Evolutionary conservation across 1,140 invertebrate genomes (phyloP).

Genomic region (Pseudomyrmex concolor): DNA sequence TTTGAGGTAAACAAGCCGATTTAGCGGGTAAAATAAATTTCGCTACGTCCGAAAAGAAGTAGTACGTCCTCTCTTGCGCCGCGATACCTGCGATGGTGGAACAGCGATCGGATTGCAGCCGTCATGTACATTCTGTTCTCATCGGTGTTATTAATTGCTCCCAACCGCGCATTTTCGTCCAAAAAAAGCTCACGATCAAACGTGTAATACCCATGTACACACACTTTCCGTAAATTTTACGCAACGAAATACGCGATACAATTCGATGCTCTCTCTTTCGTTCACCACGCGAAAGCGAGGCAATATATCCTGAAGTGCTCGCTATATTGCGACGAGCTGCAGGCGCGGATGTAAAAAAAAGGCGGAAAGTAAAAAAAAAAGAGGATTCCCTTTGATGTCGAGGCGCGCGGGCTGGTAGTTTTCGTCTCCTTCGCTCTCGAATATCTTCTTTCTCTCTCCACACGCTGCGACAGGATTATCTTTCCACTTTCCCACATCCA

Average conservation of each 20-base stretch:
- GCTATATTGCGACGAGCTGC: conserved; percentile 65
- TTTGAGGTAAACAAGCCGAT: conserved; percentile 59
- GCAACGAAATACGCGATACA: conserved; percentile 62
- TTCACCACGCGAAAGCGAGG: conserved; percentile 62
- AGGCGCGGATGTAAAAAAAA: not conserved
- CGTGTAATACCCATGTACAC: not conserved
- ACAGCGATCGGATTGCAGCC: conserved; percentile 9
- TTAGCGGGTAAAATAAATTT: conserved; percentile 50
- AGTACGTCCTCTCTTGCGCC: not conserved
- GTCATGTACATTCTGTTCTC: conserved; percentile 24
- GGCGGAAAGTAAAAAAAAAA: not conserved
- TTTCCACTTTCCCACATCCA: not conserved
- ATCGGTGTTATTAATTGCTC: conserved; percentile 57
- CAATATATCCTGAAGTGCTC: conserved; percentile 68
- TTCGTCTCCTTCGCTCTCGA: conserved; percentile 30
- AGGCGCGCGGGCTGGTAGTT: conserved; percentile 37
- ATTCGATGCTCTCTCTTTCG: conserved; percentile 67
- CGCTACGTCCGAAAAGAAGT: conserved; percentile 44
- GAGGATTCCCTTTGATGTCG: conserved; percentile 32
- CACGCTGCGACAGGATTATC: conserved; percentile 42
- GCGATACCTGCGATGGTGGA: not conserved
- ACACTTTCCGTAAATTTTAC: conserved; percentile 8
- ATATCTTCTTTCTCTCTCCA: conserved; percentile 12
- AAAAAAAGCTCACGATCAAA: not conserved
- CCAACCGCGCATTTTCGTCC: conserved; percentile 34